These are phyloP conservation scores for Urophycis tenuis DNA, from an alignment of 2,797 vertebrate genomes.

Conservation along the genomic window DNA sequence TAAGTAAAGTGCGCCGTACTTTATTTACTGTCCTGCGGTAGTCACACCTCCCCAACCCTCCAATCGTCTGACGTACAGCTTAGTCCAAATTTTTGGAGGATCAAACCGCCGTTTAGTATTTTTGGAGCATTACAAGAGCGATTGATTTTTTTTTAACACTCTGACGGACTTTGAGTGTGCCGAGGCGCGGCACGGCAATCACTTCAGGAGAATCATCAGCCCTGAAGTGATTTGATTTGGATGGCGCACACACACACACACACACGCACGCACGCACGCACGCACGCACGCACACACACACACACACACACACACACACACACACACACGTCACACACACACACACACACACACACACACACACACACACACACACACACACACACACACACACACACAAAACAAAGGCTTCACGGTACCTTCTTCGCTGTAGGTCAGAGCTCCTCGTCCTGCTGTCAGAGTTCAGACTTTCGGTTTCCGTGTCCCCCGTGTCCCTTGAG, in stretches of 20 bases:
- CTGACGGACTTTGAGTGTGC: neutral
- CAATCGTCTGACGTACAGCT: neutral
- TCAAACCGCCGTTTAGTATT: neutral
- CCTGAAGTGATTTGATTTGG: neutral
- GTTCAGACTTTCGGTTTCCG: conserved; percentile 13
- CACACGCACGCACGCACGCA: too few relatives aligned
- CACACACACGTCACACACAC: too few relatives aligned
- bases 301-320: too few relatives aligned
- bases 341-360: too few relatives aligned
- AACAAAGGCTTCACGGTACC: conserved; percentile 52
- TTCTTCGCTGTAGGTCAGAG: conserved; percentile 41
- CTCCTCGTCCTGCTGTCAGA: conserved; percentile 29
- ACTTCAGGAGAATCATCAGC: neutral
- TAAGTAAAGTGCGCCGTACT: conserved; percentile 32
- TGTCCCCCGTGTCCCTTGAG: conserved; percentile 27
- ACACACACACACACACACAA: too few relatives aligned
- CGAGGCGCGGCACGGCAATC: neutral
- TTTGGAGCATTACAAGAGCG: neutral
- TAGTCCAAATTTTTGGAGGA: conserved; percentile 30
- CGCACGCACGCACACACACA: too few relatives aligned
- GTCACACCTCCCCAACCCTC: conserved; percentile 43
- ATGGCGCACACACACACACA: too few relatives aligned
- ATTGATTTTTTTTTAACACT: neutral
- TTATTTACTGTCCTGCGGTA: conserved; percentile 40
- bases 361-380: too few relatives aligned